These are phyloP conservation scores for Thalassoma bifasciatum DNA, from an alignment of 2,113 vertebrate genomes.

Conservation along the genomic window DNA sequence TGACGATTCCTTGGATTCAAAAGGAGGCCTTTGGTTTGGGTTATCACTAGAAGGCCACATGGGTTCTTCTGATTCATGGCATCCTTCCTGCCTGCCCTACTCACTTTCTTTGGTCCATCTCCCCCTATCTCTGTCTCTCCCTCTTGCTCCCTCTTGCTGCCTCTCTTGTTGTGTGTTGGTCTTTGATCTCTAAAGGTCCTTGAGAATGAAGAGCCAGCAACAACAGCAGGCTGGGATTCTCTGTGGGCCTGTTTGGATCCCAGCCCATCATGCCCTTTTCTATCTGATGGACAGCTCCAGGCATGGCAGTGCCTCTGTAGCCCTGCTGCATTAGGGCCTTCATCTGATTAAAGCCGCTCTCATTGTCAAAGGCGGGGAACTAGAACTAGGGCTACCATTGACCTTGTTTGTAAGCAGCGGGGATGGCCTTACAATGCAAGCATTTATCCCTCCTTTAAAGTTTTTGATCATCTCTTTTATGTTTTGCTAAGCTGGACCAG, in stretches of 20 bases:
- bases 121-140: constrained; percentile 68
- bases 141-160: constrained; percentile 58
- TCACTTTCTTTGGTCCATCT: constrained; percentile 68
- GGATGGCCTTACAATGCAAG: constrained; percentile 30
- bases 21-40: constrained; percentile 72
- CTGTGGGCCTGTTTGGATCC: constrained; percentile 79
- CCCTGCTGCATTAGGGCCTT: constrained; percentile 65
- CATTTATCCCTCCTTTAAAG: constrained; percentile 53
- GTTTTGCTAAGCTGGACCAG: constrained; percentile 23
- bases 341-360: constrained; percentile 73
- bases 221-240: constrained; percentile 80
- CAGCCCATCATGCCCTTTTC: constrained; percentile 79
- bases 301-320: constrained; percentile 70
- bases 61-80: constrained; percentile 77
- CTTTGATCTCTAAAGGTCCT: constrained; percentile 87
- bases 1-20: constrained; percentile 76
- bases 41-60: constrained; percentile 80
- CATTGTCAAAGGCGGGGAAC: constrained; percentile 69
- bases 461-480: constrained; percentile 32
- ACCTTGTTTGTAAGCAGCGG: constrained; percentile 67
- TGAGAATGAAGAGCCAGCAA: constrained; percentile 82
- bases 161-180: constrained; percentile 80
- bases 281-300: constrained; percentile 82
- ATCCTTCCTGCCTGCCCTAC: constrained; percentile 72
- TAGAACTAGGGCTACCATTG: constrained; percentile 64